phyloP scores from a whole-genome alignment of 1,140 invertebrate species.

The Reticulitermes speratus region DNA sequence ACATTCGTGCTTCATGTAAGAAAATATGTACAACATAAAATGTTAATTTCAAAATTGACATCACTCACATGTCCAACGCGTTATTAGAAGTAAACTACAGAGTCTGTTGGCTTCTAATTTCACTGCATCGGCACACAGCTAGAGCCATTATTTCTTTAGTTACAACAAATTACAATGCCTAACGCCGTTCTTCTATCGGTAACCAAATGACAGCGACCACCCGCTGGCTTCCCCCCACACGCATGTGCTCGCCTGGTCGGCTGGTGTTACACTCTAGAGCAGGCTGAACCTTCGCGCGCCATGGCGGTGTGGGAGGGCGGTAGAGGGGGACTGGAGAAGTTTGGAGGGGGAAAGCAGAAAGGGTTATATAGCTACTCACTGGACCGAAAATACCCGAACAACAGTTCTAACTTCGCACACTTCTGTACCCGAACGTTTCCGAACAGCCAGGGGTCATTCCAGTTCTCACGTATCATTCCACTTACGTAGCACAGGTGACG shows the following conservation, averaged over 20 bases:
- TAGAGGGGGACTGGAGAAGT: background rate
- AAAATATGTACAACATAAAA: too few relatives aligned
- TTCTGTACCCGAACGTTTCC: background rate
- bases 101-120: background rate
- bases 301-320: background rate
- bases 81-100: background rate
- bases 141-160: background rate
- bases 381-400: background rate
- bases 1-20: too few relatives aligned
- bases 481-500: background rate
- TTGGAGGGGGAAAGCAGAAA: background rate
- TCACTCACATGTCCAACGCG: background rate
- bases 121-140: background rate
- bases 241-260: background rate
- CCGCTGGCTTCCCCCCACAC: background rate
- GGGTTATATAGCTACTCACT: slow-evolving; percentile 3
- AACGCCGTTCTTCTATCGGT: background rate
- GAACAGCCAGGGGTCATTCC: background rate
- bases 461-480: background rate
- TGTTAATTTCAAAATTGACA: background rate
- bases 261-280: background rate
- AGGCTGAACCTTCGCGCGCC: background rate
- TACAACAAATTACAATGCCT: background rate
- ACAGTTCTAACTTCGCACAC: background rate
- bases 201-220: too few relatives aligned